Evolutionary conservation across 2,113 vertebrate genomes (phyloP), one percentile per base, ranked within the genome.

Genomic region (Mellivora capensis): DNA sequence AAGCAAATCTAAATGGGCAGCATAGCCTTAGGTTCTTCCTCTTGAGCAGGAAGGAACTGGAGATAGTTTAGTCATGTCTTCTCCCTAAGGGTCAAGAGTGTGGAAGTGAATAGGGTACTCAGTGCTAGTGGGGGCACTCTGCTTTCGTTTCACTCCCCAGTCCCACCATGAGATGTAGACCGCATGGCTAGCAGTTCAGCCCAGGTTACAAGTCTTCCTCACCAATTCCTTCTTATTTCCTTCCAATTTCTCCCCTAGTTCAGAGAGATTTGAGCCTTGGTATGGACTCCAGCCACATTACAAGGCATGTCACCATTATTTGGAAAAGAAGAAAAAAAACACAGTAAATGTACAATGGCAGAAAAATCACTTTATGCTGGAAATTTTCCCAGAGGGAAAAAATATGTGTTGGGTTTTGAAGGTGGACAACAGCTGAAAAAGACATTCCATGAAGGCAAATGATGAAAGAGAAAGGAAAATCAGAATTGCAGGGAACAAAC

Each of bases 341-440:
- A 82, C 11, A 94, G 37, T 57, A 81, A 90, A 86, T 59, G 11
- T 69, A 61, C 54, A 42, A 86, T 10, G 59, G 67, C 20, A 81
- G 39, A 79, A 90, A 87, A 67, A 64, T 64, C 21, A 37, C 10
- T 54, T 81, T 42, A 57, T 17, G 37, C 13, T 91, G 34, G 4
- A 74, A 61, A 71, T 34, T 67, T 87, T 90, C 52, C 64, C 81
- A 76, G 62, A 84, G 23, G 42, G 14, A 79, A 87, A 94, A n/a
- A 94, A 47, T 74, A 39, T 71, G 59, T 39, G 39, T 57, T 94
- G 64, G 34, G 29, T 61, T 95, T 81, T 93, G 6, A 93, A 91
- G 44, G 7, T 54, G 14, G 34, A 49, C 11, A 57, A 81, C 49
- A 93, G 54, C 37, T 86, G n/a, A 62, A 84, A 80, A 96, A 84